Percentiles rank a stretch among this genome's conserved stretches.
These are phyloP conservation scores for Heteractis magnifica DNA, from an alignment of 92 coral and sea anemone species.

Conservation along the genomic window DNA sequence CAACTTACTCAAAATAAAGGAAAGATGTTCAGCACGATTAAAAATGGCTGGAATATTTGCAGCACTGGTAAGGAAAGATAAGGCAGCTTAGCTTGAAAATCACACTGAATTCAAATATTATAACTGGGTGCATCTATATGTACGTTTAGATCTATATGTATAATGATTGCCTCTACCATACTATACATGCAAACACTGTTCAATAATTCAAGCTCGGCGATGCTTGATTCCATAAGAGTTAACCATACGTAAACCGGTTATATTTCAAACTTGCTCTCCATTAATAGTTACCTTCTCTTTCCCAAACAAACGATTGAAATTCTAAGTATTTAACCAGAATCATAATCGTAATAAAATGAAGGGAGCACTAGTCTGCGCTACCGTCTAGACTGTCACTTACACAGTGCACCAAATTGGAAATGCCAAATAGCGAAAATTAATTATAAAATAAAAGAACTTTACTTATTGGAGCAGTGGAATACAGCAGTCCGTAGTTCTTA, in stretches of 20 bases:
- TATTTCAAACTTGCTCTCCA: neutral
- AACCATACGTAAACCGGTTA: neutral
- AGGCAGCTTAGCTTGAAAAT: neutral
- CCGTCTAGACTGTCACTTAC: constrained; percentile 41
- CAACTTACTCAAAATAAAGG: neutral
- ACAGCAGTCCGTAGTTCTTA: neutral
- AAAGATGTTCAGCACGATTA: neutral
- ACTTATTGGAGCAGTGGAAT: constrained; percentile 3
- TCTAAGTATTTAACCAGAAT: constrained; percentile 16
- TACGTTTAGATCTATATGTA: constrained; percentile 2
- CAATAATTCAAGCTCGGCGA: constrained; percentile 31
- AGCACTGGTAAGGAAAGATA: neutral
- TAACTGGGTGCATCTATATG: neutral
- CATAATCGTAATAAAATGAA: constrained; percentile 21
- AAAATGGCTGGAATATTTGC: neutral
- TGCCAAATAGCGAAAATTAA: constrained; percentile 27
- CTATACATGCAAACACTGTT: constrained; percentile 8
- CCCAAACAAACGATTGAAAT: neutral
- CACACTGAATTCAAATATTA: neutral
- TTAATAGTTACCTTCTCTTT: neutral
- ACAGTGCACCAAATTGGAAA: constrained; percentile 16
- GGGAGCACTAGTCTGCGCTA: constrained; percentile 17
- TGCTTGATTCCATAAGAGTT: constrained; percentile 23
- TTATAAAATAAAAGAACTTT: constrained; percentile 12
- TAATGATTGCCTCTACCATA: neutral